Base-by-base conservation (phyloP, 2,113 vertebrate species). In the Limanda limanda region DNA sequence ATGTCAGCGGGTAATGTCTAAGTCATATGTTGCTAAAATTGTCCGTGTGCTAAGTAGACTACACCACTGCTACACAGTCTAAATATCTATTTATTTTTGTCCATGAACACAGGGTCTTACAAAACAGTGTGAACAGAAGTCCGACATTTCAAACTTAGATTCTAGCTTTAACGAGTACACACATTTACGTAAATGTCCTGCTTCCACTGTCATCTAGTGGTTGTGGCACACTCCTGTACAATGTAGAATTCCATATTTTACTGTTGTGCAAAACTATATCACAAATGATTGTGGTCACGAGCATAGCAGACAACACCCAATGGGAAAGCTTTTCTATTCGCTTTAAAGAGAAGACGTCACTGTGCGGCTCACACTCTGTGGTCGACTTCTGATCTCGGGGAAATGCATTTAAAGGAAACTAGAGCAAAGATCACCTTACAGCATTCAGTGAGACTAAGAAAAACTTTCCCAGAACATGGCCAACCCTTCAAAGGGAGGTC, bases 401-500 rank as follows among this genome's bases (percentile, higher is more conserved):
- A 74, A 25, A 69, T 69, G 71, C 56, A 42, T 31, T 77, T 20
- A 45, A 62, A 45, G 37, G 74, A 66, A 78, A 71, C 55, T 60
- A 74, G 60, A 85, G 61, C 40, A 72, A 67, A 63, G 35, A 73
- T 55, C 76, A 45, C 42, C 55, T 68, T 81, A 71, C 79, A 91
- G 77, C 80, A 79, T 27, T 68, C 37, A 81, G 68, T 40, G 61
- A 82, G 45, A 69, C 31, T 61, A 60, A 79, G 35, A 13, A 2
- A 63, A 17, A 12, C 6, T 27, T 27, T 25, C 18, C 64, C 14
- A 66, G 24, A 79, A 47, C 60, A 70, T 4, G 5, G 18, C 23
- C 31, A 45, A 69, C 25, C 51, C 17, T 20, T 70, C 1, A 48
- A 60, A 59, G 31, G 56, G 55, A 66, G 7, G 31, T 69, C 42